Base-by-base conservation (phyloP, 2,888 invertebrate species). In the Adelphocoris suturalis region DNA sequence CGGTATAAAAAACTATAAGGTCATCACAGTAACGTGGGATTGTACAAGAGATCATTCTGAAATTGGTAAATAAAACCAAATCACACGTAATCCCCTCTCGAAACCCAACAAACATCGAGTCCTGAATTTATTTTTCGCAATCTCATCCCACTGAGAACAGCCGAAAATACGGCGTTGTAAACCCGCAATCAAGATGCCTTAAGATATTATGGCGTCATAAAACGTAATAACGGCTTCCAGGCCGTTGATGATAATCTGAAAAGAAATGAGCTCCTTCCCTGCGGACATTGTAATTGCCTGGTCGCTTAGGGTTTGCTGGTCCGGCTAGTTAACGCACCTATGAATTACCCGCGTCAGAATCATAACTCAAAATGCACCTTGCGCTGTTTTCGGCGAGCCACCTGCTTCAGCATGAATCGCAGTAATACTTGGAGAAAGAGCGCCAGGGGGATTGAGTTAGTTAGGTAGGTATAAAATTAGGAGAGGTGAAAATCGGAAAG, bases 161-260 rank as follows among this genome's bases (percentile, higher is more conserved):
- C 46, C 78, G 78, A 78, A 78, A 78, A 78, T 78, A 68, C 23
- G 37, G 78, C 7, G 78, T 46, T 78, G 78, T 78, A 46, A 78
- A 46, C 78, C 46, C 78, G 78, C 78, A 78, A 78, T 78, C 78
- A 78, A 78, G 78, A 46, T 47, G 47, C 78, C 78, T 78, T 78
- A 78, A 46, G 37, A 78, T 78, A 46, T 78, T 28, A 78, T 78
- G 78, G 46, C 16, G 78, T 78, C 78, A 78, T 78, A 78, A 78
- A 78, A 78, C 13, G 37, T 78, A 78, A 78, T 78, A 78, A 78
- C 47, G 47, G 78, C 78, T 78, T 47, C 78, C 46, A n/a, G n/a
- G 16, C 78, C 78, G 78, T 78, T 78, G 47, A 78, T 78, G 78
- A 28, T 78, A 78, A 78, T 46, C 78, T 78, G 46, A 19, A 78